Conservation (phyloP, 64 coral and sea anemone species). For the Dendronephthya gigantea region DNA sequence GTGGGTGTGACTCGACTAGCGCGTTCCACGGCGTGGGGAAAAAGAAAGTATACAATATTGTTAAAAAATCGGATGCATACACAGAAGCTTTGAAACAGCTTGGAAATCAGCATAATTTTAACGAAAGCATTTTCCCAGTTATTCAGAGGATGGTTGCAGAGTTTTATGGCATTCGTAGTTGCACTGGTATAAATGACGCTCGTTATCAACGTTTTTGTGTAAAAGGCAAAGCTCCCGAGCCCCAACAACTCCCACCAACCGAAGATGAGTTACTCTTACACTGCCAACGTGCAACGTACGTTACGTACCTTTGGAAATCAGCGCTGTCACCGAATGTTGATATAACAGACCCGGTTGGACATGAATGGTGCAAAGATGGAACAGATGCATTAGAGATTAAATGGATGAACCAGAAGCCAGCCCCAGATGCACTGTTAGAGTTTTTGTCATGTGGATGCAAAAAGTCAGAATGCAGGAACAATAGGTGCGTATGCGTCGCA, state of each 20-base stretch:
- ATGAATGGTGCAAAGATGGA: conserved; percentile 5
- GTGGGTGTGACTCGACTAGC: conserved; percentile 17
- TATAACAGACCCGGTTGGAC: not conserved
- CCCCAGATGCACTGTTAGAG: conserved; percentile 18
- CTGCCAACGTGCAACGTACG: not conserved
- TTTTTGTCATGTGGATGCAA: conserved; percentile 19
- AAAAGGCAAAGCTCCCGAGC: not conserved
- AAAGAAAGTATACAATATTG: not conserved
- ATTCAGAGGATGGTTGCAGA: not conserved
- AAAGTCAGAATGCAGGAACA: conserved; percentile 30
- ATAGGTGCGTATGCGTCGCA: no score
- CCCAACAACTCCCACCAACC: not conserved
- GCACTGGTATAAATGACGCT: not conserved
- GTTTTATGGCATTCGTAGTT: not conserved
- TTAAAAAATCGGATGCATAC: not conserved
- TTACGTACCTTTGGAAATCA: not conserved
- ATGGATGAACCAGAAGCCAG: conserved; percentile 22
- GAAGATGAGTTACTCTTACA: not conserved
- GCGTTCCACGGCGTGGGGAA: not conserved
- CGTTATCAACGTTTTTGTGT: not conserved
- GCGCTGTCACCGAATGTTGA: not conserved
- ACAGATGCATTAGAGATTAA: not conserved
- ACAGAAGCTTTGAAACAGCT: not conserved
- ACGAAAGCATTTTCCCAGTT: not conserved
- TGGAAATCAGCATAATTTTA: not conserved